Percentiles rank a stretch among this genome's conserved stretches.
These are phyloP conservation scores for Drosophila sordidula DNA, from an alignment of 2,888 invertebrate genomes.

Conservation along the genomic window DNA sequence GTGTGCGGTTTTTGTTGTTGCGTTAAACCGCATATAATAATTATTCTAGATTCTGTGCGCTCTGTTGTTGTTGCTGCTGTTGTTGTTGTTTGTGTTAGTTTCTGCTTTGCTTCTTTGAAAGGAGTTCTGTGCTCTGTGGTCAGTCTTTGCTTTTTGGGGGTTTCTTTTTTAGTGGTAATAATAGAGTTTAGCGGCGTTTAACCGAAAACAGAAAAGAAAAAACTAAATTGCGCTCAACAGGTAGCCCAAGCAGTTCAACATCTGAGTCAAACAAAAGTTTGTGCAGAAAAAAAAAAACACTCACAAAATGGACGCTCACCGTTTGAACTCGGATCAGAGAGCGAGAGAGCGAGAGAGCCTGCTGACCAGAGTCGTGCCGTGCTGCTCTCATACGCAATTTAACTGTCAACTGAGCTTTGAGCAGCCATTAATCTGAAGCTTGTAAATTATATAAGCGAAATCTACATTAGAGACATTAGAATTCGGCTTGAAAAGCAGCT, in stretches of 20 bases:
- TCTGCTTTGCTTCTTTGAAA: conserved; percentile 43
- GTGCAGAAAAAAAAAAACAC: conserved; percentile 24
- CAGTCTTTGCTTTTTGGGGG: conserved; percentile 26
- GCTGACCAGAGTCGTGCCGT: not conserved
- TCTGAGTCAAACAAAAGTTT: conserved; percentile 24
- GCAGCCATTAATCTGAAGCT: conserved; percentile 23
- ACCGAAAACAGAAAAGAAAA: conserved; percentile 14
- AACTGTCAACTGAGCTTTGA: conserved; percentile 34
- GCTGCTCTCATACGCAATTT: conserved; percentile 21
- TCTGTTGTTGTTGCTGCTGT: conserved; percentile 1
- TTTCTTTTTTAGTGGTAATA: conserved; percentile 45
- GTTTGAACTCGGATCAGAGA: conserved; percentile 24
- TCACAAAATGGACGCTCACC: conserved; percentile 21
- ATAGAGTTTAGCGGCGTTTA: conserved; percentile 58
- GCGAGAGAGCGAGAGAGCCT: not conserved
- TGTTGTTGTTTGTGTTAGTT: conserved; percentile 17
- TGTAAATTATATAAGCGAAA: conserved; percentile 1
- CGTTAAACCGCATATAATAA: conserved; percentile 67
- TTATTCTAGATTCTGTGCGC: conserved; percentile 66
- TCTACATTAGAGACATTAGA: conserved; percentile 3
- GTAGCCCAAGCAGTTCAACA: conserved; percentile 27
- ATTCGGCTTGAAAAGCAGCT: not conserved
- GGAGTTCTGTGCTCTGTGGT: conserved; percentile 64
- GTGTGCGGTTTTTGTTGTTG: conserved; percentile 40
- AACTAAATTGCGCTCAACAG: conserved; percentile 32